Conservation (phyloP, 2,113 vertebrate genomes). For the Mus pahari region DNA sequence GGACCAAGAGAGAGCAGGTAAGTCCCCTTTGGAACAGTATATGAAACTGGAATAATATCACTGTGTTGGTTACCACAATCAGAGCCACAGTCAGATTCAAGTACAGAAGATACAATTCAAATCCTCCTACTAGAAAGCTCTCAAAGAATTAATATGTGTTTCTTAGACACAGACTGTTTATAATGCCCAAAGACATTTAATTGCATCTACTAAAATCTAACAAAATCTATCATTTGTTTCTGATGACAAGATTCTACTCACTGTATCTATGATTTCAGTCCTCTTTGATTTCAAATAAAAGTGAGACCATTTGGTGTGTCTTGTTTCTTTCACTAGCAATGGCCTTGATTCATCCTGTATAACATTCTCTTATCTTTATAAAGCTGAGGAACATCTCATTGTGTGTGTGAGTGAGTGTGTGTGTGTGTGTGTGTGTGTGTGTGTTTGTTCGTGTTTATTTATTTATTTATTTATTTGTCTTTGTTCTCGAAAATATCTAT, state of each 20-base stretch:
- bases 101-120: neutral
- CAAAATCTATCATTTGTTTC: accelerated
- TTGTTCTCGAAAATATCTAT: neutral
- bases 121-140: neutral
- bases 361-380: neutral
- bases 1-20: neutral
- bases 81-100: neutral
- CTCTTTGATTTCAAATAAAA: neutral
- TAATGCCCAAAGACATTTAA: neutral
- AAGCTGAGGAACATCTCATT: neutral
- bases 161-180: neutral
- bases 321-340: neutral
- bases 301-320: neutral
- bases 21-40: neutral
- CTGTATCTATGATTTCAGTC: neutral
- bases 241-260: neutral
- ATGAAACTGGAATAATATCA: neutral
- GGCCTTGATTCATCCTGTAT: neutral
- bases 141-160: neutral
- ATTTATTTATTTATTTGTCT: too few species aligned
- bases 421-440: too few species aligned
- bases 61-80: neutral
- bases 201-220: neutral
- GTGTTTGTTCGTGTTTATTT: too few species aligned
- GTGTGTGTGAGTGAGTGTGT: too few species aligned